These are phyloP conservation scores for Lithophane semibrunnea DNA, from an alignment of 2,888 invertebrate genomes.

Conservation along the genomic window DNA sequence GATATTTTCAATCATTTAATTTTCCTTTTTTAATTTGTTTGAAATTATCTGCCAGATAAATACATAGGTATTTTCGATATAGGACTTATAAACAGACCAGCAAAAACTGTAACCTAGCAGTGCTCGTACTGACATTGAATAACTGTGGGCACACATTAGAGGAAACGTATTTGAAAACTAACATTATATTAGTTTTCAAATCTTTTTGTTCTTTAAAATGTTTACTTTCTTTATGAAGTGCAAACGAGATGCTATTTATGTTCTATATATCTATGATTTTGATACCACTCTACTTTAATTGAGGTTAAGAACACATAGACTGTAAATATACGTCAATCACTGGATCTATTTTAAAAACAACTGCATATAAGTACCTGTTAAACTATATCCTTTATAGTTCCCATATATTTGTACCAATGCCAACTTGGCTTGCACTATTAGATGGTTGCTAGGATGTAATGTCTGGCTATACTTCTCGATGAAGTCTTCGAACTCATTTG, in stretches of 20 bases:
- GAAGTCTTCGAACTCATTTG: conserved; percentile 91
- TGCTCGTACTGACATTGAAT: not conserved
- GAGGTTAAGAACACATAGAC: conserved; percentile 23
- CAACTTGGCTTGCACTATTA: conserved; percentile 92
- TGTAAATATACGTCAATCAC: conserved; percentile 29
- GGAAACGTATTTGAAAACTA: too few species aligned
- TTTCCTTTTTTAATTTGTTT: not conserved
- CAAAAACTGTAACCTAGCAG: too few species aligned
- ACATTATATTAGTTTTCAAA: not conserved
- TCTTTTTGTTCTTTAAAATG: not conserved
- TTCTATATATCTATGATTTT: not conserved
- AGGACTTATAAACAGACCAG: too few species aligned
- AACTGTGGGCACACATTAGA: not conserved
- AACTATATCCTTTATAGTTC: conserved; percentile 89
- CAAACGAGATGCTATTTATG: not conserved
- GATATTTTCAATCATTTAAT: too few species aligned
- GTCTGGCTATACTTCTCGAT: conserved; percentile 91
- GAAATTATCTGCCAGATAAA: too few species aligned
- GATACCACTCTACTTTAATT: conserved; percentile 13
- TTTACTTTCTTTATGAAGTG: conserved; percentile 9
- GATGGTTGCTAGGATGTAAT: conserved; percentile 92
- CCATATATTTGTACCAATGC: conserved; percentile 93
- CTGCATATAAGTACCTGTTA: conserved; percentile 85
- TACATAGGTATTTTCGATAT: not conserved
- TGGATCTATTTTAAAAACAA: conserved; percentile 38